phyloP scores from a whole-genome alignment of 2,888 invertebrate species.

The Leucophenga maculata region DNA sequence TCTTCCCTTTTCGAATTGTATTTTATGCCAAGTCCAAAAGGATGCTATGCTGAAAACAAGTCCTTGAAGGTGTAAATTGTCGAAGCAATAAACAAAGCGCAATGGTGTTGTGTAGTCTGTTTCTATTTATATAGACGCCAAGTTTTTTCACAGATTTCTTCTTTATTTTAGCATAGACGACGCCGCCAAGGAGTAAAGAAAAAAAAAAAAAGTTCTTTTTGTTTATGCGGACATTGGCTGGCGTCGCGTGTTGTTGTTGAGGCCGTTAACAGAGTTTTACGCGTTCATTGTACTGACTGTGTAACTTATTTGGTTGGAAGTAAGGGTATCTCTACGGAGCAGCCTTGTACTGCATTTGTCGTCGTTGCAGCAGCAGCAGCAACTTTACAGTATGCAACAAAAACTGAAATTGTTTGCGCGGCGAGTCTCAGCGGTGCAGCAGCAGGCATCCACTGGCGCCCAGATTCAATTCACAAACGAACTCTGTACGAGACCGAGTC shows the following conservation, averaged over 20 bases:
- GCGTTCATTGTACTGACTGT: too few relatives aligned
- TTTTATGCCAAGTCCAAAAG: too few relatives aligned
- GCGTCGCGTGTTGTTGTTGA: too few relatives aligned
- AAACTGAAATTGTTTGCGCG: conserved; percentile 59
- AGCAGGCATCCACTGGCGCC: conserved; percentile 17
- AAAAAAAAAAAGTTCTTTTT: background rate
- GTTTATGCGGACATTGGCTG: background rate
- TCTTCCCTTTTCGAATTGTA: too few relatives aligned
- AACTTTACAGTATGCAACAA: conserved; percentile 38
- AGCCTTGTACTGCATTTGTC: background rate
- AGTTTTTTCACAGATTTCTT: conserved; percentile 8
- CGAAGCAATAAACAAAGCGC: conserved; percentile 65
- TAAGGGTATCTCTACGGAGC: too few relatives aligned
- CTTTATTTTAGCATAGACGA: conserved; percentile 25
- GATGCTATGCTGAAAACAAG: conserved; percentile 24
- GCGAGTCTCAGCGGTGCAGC: background rate
- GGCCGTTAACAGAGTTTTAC: too few relatives aligned
- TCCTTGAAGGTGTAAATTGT: conserved; percentile 68
- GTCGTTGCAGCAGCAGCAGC: too few relatives aligned
- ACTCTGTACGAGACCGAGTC: too few relatives aligned
- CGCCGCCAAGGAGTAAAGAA: background rate
- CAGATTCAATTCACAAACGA: conserved; percentile 26
- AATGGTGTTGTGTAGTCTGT: background rate
- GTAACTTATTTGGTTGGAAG: too few relatives aligned
- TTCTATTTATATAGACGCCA: conserved; percentile 32